Conservation (phyloP, 1,140 invertebrate genomes). For the Neodiprion pinetum region DNA sequence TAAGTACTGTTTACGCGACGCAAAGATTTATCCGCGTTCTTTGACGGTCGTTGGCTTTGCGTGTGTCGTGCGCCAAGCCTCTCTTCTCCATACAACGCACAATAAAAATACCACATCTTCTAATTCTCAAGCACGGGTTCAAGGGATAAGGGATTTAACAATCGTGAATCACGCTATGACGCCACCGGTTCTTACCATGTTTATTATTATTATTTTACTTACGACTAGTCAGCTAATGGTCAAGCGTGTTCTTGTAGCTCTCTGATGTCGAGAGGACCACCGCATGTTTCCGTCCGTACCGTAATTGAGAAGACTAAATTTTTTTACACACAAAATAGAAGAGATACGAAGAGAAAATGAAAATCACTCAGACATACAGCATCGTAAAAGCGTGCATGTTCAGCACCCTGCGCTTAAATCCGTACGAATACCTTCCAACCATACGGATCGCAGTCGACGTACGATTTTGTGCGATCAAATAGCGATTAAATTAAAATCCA, state of each 20-base stretch:
- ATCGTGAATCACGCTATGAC: neutral
- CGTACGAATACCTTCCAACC: too few species aligned
- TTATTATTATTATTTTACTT: neutral
- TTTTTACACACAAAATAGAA: too few species aligned
- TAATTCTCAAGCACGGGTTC: neutral
- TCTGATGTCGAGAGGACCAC: neutral
- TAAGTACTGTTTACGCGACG: neutral
- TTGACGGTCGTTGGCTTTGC: neutral
- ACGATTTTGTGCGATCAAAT: too few species aligned
- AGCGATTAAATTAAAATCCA: too few species aligned
- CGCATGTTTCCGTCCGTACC: neutral
- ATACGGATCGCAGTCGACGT: too few species aligned
- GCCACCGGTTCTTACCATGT: neutral
- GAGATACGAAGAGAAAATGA: too few species aligned
- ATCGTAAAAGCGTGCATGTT: too few species aligned
- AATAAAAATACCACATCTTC: neutral
- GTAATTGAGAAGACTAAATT: neutral
- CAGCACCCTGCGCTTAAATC: too few species aligned
- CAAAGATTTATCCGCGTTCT: constrained; percentile 2
- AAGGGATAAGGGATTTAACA: neutral
- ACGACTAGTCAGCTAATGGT: neutral
- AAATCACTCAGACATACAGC: too few species aligned
- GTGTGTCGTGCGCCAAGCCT: neutral
- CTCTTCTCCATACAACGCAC: neutral
- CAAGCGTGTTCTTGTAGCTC: neutral